phyloP scores from a whole-genome alignment of 2,113 vertebrate genomes.

The Atherinomorus stipes region DNA sequence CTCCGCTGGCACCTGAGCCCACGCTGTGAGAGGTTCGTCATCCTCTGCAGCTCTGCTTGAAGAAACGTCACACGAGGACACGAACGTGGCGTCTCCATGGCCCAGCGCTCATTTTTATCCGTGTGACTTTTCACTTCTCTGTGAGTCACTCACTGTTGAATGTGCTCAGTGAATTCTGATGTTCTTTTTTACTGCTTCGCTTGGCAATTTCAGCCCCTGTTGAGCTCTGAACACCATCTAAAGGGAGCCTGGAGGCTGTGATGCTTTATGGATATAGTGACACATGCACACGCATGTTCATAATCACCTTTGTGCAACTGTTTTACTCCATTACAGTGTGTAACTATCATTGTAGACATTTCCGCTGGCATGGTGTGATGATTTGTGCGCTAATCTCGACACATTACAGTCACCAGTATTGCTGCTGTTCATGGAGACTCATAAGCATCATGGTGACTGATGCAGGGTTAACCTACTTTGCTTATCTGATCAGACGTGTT shows the following conservation, averaged over 20 bases:
- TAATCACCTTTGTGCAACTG: conserved; percentile 10
- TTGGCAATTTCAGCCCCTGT: conserved; percentile 6
- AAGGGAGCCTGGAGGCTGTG: conserved; percentile 8
- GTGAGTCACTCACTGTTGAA: conserved; percentile 33
- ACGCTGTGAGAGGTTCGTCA: too few species aligned
- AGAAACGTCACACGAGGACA: conserved; percentile 33
- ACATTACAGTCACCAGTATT: not conserved
- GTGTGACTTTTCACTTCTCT: conserved; percentile 2
- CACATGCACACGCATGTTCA: not conserved
- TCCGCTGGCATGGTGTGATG: not conserved
- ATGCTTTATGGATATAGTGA: conserved; percentile 26
- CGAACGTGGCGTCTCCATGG: conserved; percentile 14
- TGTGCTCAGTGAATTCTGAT: conserved; percentile 8
- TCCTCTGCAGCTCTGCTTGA: conserved; percentile 26
- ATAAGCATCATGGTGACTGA: not conserved
- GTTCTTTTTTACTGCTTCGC: conserved; percentile 12
- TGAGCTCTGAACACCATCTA: not conserved
- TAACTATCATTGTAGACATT: not conserved
- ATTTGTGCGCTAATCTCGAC: not conserved
- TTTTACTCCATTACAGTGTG: conserved; percentile 6
- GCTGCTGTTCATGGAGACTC: fast-evolving
- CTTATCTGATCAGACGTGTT: too few species aligned
- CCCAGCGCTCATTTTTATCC: conserved; percentile 3
- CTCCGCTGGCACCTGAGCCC: too few species aligned
- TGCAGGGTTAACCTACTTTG: not conserved